Evolutionary conservation across 2,113 vertebrate genomes (phyloP).

Genomic region (Actenoides lindsayi): DNA sequence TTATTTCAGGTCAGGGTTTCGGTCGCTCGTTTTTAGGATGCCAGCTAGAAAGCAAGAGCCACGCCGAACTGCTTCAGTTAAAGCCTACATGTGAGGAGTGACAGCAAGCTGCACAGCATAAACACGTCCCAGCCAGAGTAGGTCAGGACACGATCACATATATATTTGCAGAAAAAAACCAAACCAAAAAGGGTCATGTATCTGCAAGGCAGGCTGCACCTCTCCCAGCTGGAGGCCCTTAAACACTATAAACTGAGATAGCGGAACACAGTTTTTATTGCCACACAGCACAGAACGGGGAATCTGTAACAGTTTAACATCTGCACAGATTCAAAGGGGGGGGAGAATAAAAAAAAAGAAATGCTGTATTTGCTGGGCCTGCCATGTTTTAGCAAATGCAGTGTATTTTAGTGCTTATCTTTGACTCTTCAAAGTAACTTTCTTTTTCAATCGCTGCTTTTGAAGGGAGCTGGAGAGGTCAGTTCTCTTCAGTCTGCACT

Average conservation of each 20-base stretch:
- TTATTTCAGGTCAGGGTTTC: background rate
- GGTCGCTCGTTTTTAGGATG: background rate
- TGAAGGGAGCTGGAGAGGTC: background rate
- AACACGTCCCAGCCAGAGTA: background rate
- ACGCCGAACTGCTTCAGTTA: background rate
- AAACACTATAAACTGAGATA: background rate
- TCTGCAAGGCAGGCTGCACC: background rate
- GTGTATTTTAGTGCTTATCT: background rate
- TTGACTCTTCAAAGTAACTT: background rate
- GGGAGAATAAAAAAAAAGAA: too few relatives aligned
- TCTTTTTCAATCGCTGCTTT: background rate
- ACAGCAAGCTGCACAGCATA: background rate
- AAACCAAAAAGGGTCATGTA: background rate
- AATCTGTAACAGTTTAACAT: background rate
- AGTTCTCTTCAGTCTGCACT: background rate
- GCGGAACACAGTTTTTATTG: background rate
- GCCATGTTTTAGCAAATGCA: background rate
- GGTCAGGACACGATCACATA: rapidly evolving
- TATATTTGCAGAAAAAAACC: background rate
- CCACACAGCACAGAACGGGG: background rate
- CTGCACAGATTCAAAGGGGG: background rate
- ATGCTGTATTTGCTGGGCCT: background rate
- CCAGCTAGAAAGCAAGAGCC: background rate
- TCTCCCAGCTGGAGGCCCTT: background rate
- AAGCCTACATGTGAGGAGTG: background rate